Evolutionary conservation across 2,797 vertebrate genomes (phyloP), one percentile per base, ranked within the genome.

Genomic region (Acanthurus tractus): DNA sequence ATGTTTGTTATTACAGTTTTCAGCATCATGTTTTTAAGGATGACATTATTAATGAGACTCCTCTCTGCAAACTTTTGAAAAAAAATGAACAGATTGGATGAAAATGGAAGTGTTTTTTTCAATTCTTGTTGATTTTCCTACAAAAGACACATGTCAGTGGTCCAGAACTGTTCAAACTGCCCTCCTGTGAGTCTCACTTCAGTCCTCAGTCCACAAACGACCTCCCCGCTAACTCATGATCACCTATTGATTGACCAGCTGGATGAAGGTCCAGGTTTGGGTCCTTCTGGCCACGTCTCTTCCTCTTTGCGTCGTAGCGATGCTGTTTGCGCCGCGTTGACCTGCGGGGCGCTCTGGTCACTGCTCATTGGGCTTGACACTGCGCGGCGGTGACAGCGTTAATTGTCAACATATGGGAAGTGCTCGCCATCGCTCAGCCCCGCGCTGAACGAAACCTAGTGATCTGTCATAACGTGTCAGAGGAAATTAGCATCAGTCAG

Each of bases 321-420:
- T 48, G 0, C 23, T n/a, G 74, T 80, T 45, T 20, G 76, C 74
- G 76, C 69, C 78, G 8, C 6, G 1, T 46, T 87, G 89, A 90
- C 88, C 91, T 55, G 67, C 11, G 40, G 84, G 88, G 71, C 45
- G 56, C 81, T 38, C 70, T 45, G 83, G 86, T 79, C 75, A 53
- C 81, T 29, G 63, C 81, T 90, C 65, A 75, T 85, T 75, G 78
- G 78, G 68, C 85, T 86, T 92, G 92, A 94, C 76, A 68, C 88
- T 93, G 78, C 82, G 77, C 61, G 46, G 89, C 91, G 87, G 86
- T 88, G 90, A 93, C 92, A 89, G 82, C 53, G 63, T 86, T 95
- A 95, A 95, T 95, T 93, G 91, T 89, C 84, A 92, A 92, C 93
- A 94, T 93, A 84, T 95, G 94, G 87, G 67, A 86, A 86, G 87